A percentile compares a stretch with the other conserved stretches of the same genome.
phyloP scores from a whole-genome alignment of 1,140 invertebrate species.

The Drosophila obscura region DNA sequence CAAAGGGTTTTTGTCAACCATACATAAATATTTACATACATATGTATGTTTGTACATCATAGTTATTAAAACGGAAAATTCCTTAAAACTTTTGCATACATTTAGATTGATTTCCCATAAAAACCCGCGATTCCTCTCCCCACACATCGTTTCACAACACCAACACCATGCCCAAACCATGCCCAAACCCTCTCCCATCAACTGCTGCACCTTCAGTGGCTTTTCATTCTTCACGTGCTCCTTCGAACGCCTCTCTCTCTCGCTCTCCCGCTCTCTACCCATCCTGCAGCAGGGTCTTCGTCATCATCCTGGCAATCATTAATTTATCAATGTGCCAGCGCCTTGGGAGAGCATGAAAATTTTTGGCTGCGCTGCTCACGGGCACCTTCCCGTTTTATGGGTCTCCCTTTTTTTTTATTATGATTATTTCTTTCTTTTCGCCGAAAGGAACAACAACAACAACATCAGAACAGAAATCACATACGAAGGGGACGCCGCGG shows the following conservation, averaged over 20 bases:
- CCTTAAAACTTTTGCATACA: slow-evolving; percentile 40
- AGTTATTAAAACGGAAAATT: slow-evolving; percentile 45
- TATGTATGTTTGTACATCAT: slow-evolving; percentile 12
- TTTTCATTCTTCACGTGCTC: slow-evolving; percentile 32
- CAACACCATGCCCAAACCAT: neutral
- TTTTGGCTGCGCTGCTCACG: slow-evolving; percentile 67
- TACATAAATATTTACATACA: neutral
- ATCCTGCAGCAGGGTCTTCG: slow-evolving; percentile 37
- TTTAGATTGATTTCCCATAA: slow-evolving; percentile 79
- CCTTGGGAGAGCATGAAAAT: slow-evolving; percentile 79
- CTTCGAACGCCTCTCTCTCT: neutral
- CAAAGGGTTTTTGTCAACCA: slow-evolving; percentile 2
- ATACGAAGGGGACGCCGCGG: slow-evolving; percentile 28
- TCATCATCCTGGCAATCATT: slow-evolving; percentile 71
- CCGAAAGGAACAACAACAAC: slow-evolving; percentile 22
- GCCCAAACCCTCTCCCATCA: slow-evolving; percentile 38
- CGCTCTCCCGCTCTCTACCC: neutral
- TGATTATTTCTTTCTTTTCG: slow-evolving; percentile 78
- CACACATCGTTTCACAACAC: slow-evolving; percentile 6
- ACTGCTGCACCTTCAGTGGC: slow-evolving; percentile 38
- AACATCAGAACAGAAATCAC: slow-evolving; percentile 48
- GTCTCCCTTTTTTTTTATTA: slow-evolving; percentile 71
- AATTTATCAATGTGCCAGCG: slow-evolving; percentile 79
- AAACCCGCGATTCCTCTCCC: slow-evolving; percentile 13
- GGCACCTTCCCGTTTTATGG: slow-evolving; percentile 64